Conservation (phyloP, 2,113 vertebrate genomes). For the Dasyornis broadbenti region DNA sequence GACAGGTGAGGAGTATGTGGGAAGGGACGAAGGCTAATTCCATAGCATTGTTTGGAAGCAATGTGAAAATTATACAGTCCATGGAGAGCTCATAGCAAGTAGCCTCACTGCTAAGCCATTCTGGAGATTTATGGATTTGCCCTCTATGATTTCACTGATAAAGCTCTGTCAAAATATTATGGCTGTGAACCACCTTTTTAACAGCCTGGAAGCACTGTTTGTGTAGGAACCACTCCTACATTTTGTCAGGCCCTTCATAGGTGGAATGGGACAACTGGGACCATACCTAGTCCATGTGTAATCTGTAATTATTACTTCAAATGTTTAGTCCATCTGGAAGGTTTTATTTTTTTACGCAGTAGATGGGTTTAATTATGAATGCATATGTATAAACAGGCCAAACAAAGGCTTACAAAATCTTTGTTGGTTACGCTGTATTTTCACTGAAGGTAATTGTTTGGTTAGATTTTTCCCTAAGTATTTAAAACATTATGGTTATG, state of each 20-base stretch:
- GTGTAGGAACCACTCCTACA: neutral
- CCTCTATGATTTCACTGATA: neutral
- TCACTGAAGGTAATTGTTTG: neutral
- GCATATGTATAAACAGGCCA: neutral
- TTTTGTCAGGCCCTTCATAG: neutral
- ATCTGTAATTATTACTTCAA: conserved; percentile 27
- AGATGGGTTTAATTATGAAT: neutral
- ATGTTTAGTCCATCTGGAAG: conserved; percentile 22
- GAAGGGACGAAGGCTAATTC: neutral
- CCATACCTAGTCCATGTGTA: neutral
- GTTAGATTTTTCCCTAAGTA: neutral
- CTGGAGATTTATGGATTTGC: neutral
- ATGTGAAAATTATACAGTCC: neutral
- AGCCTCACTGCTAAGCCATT: neutral
- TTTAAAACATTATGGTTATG: neutral
- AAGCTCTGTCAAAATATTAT: neutral
- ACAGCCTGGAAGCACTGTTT: neutral
- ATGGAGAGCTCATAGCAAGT: neutral
- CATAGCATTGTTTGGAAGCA: neutral
- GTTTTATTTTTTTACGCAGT: neutral
- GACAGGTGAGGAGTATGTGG: neutral
- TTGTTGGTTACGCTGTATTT: neutral
- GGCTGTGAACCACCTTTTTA: neutral
- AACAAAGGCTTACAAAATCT: neutral
- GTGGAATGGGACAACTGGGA: neutral